phyloP scores from a whole-genome alignment of 2,888 invertebrate species.

The Watsonalla binaria region DNA sequence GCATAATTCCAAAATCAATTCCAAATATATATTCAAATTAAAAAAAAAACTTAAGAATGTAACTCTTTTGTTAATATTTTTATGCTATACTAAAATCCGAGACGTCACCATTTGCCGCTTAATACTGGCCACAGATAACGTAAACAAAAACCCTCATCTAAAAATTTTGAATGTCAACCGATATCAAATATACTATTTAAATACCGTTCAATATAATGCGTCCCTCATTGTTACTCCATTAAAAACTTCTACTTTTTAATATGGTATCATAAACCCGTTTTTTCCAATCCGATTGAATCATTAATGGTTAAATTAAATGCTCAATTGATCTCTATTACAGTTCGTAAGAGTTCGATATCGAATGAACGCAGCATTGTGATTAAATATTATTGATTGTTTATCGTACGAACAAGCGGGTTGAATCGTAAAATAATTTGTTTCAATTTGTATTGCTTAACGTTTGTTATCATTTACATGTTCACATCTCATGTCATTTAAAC shows the following conservation, averaged over 20 bases:
- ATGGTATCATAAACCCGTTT: not conserved
- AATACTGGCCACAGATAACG: no score
- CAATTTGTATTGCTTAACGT: slow-evolving; percentile 46
- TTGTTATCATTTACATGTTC: not conserved
- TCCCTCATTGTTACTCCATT: not conserved
- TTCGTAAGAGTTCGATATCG: slow-evolving; percentile 67
- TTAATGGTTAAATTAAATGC: slow-evolving; percentile 71
- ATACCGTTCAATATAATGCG: not conserved
- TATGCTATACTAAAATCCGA: no score
- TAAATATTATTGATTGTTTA: slow-evolving; percentile 67
- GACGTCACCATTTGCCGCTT: no score
- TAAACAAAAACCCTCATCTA: no score
- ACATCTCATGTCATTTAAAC: no score
- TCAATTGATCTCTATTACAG: slow-evolving; percentile 74
- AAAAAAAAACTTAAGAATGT: no score
- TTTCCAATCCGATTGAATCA: slow-evolving; percentile 50
- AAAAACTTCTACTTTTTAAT: not conserved
- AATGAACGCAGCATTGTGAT: slow-evolving; percentile 54
- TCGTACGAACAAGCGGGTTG: slow-evolving; percentile 45
- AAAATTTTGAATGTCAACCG: not conserved
- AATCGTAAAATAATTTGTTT: slow-evolving; percentile 67
- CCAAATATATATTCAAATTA: no score
- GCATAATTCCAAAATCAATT: no score
- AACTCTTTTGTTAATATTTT: no score
- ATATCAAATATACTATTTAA: not conserved